Evolutionary conservation across 2,113 vertebrate species (phyloP).

Genomic region (Anolis sagrei): DNA sequence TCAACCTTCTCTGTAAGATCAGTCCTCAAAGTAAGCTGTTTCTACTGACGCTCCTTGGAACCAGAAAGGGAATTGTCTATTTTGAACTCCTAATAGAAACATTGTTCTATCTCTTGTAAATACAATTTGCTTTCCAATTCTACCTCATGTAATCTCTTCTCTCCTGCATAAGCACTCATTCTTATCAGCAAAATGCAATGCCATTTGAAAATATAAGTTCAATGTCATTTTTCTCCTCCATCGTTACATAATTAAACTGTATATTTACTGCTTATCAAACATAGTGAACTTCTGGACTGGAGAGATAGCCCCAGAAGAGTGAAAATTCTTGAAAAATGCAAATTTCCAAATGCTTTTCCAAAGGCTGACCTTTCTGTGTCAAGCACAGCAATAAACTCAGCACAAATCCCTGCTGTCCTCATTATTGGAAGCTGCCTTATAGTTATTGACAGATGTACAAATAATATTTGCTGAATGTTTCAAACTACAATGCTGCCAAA

Average conservation of each 20-base stretch:
- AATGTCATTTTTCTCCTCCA: conserved; percentile 47
- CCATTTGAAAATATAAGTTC: conserved; percentile 68
- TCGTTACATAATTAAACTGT: conserved; percentile 65
- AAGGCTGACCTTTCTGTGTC: conserved; percentile 65
- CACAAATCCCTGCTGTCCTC: conserved; percentile 63
- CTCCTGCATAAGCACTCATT: conserved; percentile 58
- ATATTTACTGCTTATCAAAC: conserved; percentile 69
- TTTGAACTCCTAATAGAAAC: conserved; percentile 74
- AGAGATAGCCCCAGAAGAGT: conserved; percentile 68
- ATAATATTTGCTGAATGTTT: conserved; percentile 68
- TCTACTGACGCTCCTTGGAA: conserved; percentile 71
- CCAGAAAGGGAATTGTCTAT: conserved; percentile 58
- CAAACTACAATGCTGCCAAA: conserved; percentile 58
- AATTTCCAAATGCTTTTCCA: conserved; percentile 65
- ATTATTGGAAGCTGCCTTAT: conserved; percentile 59
- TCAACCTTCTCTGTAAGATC: conserved; percentile 70
- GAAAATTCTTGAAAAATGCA: conserved; percentile 70
- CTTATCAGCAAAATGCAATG: conserved; percentile 76
- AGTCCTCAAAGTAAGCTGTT: conserved; percentile 73
- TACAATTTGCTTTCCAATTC: conserved; percentile 78
- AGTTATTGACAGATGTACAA: conserved; percentile 72
- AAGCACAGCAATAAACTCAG: conserved; percentile 54
- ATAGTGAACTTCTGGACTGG: conserved; percentile 75
- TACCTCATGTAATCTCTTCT: conserved; percentile 74
- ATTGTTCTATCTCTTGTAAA: conserved; percentile 77